A percentile compares a stretch with the other conserved stretches of the same genome.
Conservation (phyloP, 2,888 invertebrate genomes). For the Biston stratarius region DNA sequence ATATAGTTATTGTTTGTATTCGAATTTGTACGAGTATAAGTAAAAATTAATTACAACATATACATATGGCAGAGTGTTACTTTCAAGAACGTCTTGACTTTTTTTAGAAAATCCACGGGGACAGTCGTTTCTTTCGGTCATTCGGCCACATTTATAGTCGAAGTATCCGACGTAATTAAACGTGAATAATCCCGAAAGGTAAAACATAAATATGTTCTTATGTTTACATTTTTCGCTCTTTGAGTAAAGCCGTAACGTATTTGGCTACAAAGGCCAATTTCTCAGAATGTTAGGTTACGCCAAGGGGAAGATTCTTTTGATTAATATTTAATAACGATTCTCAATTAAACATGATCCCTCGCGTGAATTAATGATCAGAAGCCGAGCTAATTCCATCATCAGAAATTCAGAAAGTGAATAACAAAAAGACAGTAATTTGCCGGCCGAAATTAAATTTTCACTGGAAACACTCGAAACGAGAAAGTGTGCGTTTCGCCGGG, state of each 20-base stretch:
- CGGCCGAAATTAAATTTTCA: constrained; percentile 81
- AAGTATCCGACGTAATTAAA: too few relatives aligned
- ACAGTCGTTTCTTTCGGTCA: too few relatives aligned
- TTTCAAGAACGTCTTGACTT: too few relatives aligned
- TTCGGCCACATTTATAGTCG: too few relatives aligned
- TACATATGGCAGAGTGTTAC: too few relatives aligned
- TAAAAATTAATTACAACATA: too few relatives aligned
- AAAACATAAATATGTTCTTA: not conserved
- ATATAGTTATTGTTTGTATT: too few relatives aligned
- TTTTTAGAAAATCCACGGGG: too few relatives aligned
- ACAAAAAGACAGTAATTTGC: constrained; percentile 83
- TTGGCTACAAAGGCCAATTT: constrained; percentile 13
- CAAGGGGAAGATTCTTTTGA: constrained; percentile 56
- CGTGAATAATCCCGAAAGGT: too few relatives aligned
- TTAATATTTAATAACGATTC: constrained; percentile 68
- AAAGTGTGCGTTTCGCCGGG: constrained; percentile 74
- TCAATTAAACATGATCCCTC: constrained; percentile 65
- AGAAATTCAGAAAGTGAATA: constrained; percentile 80
- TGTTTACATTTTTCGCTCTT: not conserved
- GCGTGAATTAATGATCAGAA: constrained; percentile 71
- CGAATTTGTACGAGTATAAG: too few relatives aligned
- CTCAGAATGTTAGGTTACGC: constrained; percentile 1
- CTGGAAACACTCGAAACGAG: constrained; percentile 78
- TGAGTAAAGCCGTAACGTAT: constrained; percentile 23
- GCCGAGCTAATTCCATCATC: constrained; percentile 70